Evolutionary conservation across 2,797 vertebrate genomes (phyloP), one percentile per base, ranked within the genome.

Genomic region (Rhabdophis nuchalis): DNA sequence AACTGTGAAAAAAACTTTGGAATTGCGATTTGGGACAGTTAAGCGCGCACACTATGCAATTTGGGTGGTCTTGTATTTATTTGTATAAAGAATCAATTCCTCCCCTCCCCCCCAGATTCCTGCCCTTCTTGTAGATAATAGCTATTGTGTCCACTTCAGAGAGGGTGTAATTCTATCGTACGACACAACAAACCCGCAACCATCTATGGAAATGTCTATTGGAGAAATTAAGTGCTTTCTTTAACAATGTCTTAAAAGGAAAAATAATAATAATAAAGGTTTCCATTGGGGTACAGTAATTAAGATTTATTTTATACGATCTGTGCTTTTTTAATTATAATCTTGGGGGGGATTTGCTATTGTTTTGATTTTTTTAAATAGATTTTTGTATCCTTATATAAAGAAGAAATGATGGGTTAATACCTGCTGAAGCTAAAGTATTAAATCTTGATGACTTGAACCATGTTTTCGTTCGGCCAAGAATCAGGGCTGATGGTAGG

Each of bases 21-120:
- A 97, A 96, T 97, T 97, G 97, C 96, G 97, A 97, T 94, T 97
- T 97, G 96, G 86, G 97, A 98, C 97, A 97, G 97, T 64, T 96
- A 97, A 97, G 97, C 97, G 97, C 97, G 97, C 97, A 98, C 97
- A 98, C 98, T 99, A 99, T 99, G 98, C 98, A 99, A 99, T 97
- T 97, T 96, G 97, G 97, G 96, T 97, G 97, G 97, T 97, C 96
- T 96, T 97, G 95, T 98, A 98, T 98, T 98, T 98, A 98, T 98
- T 98, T 98, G 97, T 98, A 98, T 98, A 97, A 97, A 97, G 25
- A 97, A 96, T 97, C 97, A 96, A 96, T 96, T 96, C 18, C 96
- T 97, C 97, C 97, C 96, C 95, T 32, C 96, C 97, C 97, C 97
- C 96, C 95, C 97, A 96, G 86, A 72, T 89, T 82, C 93, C 50